Evolutionary conservation across 1,140 invertebrate genomes (phyloP), one percentile per base, ranked within the genome.

Genomic region (Dryas iulia): DNA sequence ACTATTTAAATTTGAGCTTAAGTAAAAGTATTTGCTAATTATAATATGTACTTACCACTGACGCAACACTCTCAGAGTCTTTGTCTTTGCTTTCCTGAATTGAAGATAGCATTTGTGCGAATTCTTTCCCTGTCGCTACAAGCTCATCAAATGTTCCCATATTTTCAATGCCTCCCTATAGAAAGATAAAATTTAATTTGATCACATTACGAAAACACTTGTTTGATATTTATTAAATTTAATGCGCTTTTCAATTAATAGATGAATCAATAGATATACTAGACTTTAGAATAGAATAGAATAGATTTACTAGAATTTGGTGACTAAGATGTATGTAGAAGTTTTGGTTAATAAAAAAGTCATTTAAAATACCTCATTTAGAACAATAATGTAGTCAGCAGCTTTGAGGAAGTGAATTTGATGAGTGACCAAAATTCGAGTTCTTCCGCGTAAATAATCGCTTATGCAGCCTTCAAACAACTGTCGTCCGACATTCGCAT

Each of bases 391-490:
- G 64, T 94, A 92, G 79, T 96, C 94, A 3, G 95, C 96, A 12
- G 94, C 91, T 75, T 95, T 95, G 3, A 98, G 85, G 78, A 95
- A 96, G 77, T 97, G 96, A 25, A 97, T 88, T 82, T 97, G 96
- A 91, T 97, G 96, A 1, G 96, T 97, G 11, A 97, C 96, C 6
- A 97, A 92, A 59, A 97, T 94, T 31, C 95, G 89, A 0, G 95
- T 95, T 80, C 94, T 81, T 71, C 87, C 72, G 77, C 87, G 71
- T 28, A 97, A 87, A 76, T 95, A 95, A 2, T 94, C 95, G 64
- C 92, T 93, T 31, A 96, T 93, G 67, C 95, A 96, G 59, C 95
- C 93, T 30, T 95, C 94, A 63, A 96, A 96, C 18, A 96, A 82
- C 70, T 95, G 94, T 54, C 95, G 94, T 2, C 95, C 95, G 0